Percentiles rank a stretch among this genome's conserved stretches.
These are phyloP conservation scores for Empis livida DNA, from an alignment of 2,888 invertebrate species.

Conservation along the genomic window DNA sequence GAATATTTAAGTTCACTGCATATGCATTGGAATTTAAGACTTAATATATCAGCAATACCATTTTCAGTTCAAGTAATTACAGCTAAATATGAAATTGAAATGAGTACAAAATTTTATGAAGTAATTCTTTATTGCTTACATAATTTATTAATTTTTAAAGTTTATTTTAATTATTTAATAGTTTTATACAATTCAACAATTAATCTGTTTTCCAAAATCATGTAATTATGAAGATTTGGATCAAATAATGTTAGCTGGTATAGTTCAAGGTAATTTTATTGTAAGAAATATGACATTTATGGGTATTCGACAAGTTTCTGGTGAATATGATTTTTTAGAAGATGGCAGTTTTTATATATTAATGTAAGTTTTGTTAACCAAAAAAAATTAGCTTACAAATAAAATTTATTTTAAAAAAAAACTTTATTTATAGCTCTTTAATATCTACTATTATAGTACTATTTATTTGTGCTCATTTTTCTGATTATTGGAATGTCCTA, in stretches of 20 bases:
- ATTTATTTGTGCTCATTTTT: neutral
- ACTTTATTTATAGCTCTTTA: neutral
- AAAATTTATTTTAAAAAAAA: neutral
- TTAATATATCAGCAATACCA: constrained; percentile 18
- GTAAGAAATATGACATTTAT: constrained; percentile 20
- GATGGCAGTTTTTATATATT: constrained; percentile 22
- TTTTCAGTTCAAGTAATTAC: constrained; percentile 21
- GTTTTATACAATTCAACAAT: constrained; percentile 20
- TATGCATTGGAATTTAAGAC: constrained; percentile 15
- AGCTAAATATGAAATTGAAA: constrained; percentile 23
- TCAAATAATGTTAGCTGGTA: constrained; percentile 20
- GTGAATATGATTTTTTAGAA: constrained; percentile 19
- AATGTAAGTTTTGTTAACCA: constrained; percentile 16
- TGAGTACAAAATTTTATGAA: constrained; percentile 11
- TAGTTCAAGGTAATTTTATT: constrained; percentile 20
- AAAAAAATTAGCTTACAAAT: no score
- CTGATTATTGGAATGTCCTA: neutral
- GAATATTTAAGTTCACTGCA: constrained; percentile 15
- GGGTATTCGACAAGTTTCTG: constrained; percentile 17
- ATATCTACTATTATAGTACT: neutral
- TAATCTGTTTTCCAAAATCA: constrained; percentile 23
- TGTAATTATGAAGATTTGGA: constrained; percentile 19
- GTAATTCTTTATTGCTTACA: neutral
- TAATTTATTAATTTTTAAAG: neutral
- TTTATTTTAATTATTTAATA: constrained; percentile 8